phyloP scores from a whole-genome alignment of 2,113 vertebrate species.

The Microtus richardsoni region DNA sequence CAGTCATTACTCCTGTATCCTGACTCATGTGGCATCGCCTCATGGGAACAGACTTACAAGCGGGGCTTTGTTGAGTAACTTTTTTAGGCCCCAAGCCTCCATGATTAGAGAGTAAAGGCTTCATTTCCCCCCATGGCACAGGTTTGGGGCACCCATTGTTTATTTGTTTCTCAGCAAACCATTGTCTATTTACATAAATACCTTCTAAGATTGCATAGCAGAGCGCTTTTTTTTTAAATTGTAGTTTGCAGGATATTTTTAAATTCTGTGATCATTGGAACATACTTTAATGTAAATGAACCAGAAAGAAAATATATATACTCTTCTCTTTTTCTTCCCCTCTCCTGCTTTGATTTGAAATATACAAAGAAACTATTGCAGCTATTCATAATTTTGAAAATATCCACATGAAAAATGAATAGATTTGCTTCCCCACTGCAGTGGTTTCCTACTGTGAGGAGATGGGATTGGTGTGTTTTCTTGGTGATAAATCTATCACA shows the following conservation, averaged over 20 bases:
- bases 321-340: background rate
- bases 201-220: background rate
- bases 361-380: background rate
- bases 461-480: background rate
- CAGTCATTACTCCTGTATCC: conserved; percentile 63
- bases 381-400: background rate
- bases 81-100: conserved; percentile 50
- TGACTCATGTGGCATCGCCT: conserved; percentile 51
- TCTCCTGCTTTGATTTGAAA: conserved; percentile 8
- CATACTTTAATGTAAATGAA: conserved; percentile 18
- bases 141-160: background rate
- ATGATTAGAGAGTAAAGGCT: conserved; percentile 51
- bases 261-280: background rate
- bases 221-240: background rate
- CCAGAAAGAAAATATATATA: background rate
- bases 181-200: conserved; percentile 21
- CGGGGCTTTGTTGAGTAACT: conserved; percentile 53
- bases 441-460: background rate
- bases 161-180: background rate
- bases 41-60: conserved; percentile 13
- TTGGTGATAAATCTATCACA: background rate
- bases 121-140: background rate
- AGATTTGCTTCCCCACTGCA: background rate
- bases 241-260: background rate
- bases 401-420: background rate